Base-by-base conservation (phyloP, 2,113 vertebrate genomes). In the Irena cyanogastra region DNA sequence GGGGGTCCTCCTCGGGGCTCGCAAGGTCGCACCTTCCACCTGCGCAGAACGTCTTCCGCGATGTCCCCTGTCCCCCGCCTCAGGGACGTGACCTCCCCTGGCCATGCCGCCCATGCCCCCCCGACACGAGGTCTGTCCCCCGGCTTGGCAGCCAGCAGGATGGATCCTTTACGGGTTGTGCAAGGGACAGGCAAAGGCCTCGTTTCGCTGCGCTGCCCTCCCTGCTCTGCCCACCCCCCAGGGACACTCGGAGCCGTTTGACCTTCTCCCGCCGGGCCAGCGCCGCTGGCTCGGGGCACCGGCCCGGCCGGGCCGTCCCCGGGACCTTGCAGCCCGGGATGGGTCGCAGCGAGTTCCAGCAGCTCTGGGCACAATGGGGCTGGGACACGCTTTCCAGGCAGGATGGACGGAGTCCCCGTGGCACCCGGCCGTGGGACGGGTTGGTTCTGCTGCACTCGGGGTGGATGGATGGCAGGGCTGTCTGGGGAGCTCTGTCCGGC, bases 121-220 rank as follows among this genome's bases (percentile, higher is more conserved):
- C n/a, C n/a, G 61, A 79, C 94, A 53, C 27, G 15, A 79, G 90
- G 35, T 65, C 90, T 57, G 64, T 66, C 50, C 33, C 39, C 78
- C 1, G 8, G 44, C 64, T 78, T 95, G 94, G 95, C 95, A 60
- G 59, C 35, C 59, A 28, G 88, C 16, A 1, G 56, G 78, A 93
- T 87, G 87, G 94, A 91, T 96, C 80, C 61, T 53, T 94, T 89
- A 92, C 70, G 37, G 52, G 13, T 69, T 83, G 75, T 83, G 87
- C 74, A 76, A 90, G 69, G 72, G 74, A 42, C 53, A 27, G 66
- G 59, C 41, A 2, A 75, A 89, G 72, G 88, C 85, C 74, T 16
- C 5, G 2, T 35, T 69, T 24, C 20, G 15, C 65, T 33, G 54
- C 6, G 0, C 57, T 56, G 41, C 47, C 91, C 75, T 1, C 4